Conservation (phyloP, 2,888 invertebrate genomes). For the Pollenia amentaria region DNA sequence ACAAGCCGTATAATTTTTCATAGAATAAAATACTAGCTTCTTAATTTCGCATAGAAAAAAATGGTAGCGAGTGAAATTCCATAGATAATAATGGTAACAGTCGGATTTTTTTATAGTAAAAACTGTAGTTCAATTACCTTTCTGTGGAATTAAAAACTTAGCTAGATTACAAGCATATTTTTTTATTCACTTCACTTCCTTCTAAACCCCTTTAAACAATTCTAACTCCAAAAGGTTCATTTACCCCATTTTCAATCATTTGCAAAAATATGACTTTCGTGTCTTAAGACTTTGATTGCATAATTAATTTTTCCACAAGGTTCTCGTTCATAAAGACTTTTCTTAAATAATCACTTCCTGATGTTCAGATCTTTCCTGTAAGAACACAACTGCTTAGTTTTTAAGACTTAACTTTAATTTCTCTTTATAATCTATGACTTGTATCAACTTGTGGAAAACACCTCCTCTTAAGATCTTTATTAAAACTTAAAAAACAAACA, state of each 20-base stretch:
- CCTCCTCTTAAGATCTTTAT: conserved; percentile 63
- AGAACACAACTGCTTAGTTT: not conserved
- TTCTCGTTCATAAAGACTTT: not conserved
- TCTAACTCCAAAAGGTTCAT: conserved; percentile 30
- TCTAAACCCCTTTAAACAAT: not conserved
- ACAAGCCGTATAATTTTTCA: too few species aligned
- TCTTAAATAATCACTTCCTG: conserved; percentile 55
- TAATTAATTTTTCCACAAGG: conserved; percentile 51
- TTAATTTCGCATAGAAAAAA: too few species aligned
- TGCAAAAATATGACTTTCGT: conserved; percentile 29
- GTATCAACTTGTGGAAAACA: conserved; percentile 52
- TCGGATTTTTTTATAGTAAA: too few species aligned
- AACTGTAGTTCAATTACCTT: too few species aligned
- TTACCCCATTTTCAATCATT: conserved; percentile 17
- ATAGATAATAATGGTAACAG: too few species aligned
- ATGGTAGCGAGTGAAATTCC: too few species aligned
- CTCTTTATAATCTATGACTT: conserved; percentile 57
- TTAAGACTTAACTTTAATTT: conserved; percentile 27
- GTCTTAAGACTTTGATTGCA: conserved; percentile 50
- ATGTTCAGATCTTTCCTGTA: conserved; percentile 22
- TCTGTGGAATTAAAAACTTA: too few species aligned
- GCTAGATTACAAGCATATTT: not conserved
- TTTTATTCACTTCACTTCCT: not conserved
- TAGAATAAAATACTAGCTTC: too few species aligned
- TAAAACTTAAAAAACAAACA: conserved; percentile 65